phyloP scores from a whole-genome alignment of 2,797 vertebrate genomes.

The Enteromius afrohamiltoni region DNA sequence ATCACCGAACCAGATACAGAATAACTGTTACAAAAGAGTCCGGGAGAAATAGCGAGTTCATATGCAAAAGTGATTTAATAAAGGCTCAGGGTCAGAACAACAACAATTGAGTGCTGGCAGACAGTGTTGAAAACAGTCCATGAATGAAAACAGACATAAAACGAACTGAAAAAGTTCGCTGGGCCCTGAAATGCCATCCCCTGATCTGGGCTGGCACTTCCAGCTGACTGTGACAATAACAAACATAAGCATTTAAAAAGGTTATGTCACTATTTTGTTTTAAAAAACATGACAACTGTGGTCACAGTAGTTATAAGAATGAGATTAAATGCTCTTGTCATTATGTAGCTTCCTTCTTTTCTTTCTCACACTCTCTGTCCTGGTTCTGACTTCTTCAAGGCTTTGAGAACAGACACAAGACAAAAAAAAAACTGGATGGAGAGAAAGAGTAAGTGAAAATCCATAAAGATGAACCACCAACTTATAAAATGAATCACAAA shows the following conservation, averaged over 20 bases:
- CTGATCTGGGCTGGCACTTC: no score
- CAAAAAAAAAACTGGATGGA: constrained; percentile 25
- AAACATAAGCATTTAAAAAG: neutral
- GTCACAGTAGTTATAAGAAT: constrained; percentile 58
- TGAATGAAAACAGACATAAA: no score
- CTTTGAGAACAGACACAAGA: neutral
- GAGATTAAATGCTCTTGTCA: constrained; percentile 65
- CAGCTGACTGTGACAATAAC: no score
- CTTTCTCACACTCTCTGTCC: constrained; percentile 27
- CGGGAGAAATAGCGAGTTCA: no score
- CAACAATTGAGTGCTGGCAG: no score
- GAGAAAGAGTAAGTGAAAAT: constrained; percentile 4
- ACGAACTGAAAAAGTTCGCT: no score
- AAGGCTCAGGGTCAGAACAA: neutral
- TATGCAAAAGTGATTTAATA: neutral
- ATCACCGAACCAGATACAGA: neutral
- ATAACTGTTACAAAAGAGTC: no score
- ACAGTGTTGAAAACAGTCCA: no score
- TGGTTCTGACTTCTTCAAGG: constrained; percentile 47
- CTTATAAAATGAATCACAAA: no score
- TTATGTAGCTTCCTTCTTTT: constrained; percentile 61
- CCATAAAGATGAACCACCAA: neutral
- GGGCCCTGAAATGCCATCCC: no score
- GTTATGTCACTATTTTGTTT: neutral
- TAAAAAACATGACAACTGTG: neutral